Evolutionary conservation across 1,140 invertebrate species (phyloP).

Genomic region (Nautilus pompilius): DNA sequence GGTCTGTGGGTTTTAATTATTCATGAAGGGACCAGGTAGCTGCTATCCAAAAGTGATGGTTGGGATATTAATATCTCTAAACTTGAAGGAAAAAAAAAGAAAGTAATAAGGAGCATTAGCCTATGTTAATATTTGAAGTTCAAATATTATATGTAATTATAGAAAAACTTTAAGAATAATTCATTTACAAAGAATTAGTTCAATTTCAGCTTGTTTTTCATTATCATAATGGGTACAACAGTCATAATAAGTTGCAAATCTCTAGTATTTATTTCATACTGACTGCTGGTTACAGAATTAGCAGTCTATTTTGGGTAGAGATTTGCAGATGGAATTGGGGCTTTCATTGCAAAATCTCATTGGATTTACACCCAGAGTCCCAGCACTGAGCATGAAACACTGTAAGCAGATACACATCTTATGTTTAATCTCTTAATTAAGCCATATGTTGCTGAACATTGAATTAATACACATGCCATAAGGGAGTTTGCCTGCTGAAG

Average conservation of each 20-base stretch:
- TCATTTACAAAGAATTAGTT: too few relatives aligned
- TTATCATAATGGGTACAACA: not conserved
- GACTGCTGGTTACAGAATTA: not conserved
- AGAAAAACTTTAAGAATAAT: too few relatives aligned
- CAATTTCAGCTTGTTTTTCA: too few relatives aligned
- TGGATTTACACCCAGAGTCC: not conserved
- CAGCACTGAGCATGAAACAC: not conserved
- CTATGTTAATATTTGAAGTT: too few relatives aligned
- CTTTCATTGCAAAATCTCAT: conserved; percentile 1
- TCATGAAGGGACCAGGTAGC: not conserved
- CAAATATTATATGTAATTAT: too few relatives aligned
- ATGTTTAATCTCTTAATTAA: conserved; percentile 15
- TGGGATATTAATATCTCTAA: too few relatives aligned
- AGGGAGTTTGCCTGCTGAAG: not conserved
- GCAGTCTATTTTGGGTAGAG: not conserved
- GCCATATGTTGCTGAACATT: conserved; percentile 15
- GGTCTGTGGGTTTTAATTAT: not conserved
- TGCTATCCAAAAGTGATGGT: too few relatives aligned
- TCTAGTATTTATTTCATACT: not conserved
- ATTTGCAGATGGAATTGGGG: not conserved
- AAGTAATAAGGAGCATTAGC: too few relatives aligned
- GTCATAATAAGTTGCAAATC: conserved; percentile 1
- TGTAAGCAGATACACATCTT: conserved; percentile 5
- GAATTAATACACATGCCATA: conserved; percentile 5
- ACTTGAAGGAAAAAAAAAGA: too few relatives aligned